Evolutionary conservation across 2,797 vertebrate species (phyloP), one percentile per base, ranked within the genome.

Genomic region (Potorous gilbertii): DNA sequence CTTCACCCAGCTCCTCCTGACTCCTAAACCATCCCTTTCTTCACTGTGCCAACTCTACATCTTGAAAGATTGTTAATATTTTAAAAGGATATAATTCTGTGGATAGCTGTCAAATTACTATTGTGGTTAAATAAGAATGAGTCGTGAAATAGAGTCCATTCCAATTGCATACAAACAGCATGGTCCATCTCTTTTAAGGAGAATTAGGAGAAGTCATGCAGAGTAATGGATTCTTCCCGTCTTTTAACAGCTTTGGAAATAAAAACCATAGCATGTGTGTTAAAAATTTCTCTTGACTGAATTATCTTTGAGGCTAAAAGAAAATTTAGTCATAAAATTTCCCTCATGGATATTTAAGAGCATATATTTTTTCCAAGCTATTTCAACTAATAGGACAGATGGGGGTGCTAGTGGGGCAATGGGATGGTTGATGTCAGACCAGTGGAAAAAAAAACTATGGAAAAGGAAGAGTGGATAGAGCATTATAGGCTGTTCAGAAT

Each of bases 221-320:
- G 40, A 50, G 40, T 87, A 94, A 0, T 11, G 14, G 16, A 18
- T 92, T 90, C 94, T 92, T 54, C 96, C 95, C 90, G 21, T 87
- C 55, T 95, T 87, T 96, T 95, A 93, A 94, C 55, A 92, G 74
- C 90, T 97, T 89, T 81, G 90, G 92, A 93, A 90, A 89, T 46
- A 57, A 94, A 54, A 95, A 91, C 6, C 62, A 57, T 31, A 0
- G 11, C 66, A 54, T 29, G 0, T 87, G 6, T 57, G 50, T 98
- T 92, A 1, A 95, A 81, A 66, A 92, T 93, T 91, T 34, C 55
- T 1, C 74, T 46, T 94, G 56, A 34, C 94, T 27, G 9, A 94
- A 27, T 55, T 54, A 57, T 97, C 97, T 93, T 96, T 74, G 50
- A 6, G 0, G 52, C 95, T 90, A 59, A 93, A 87, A 93, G 16